Conservation (phyloP, 2,113 vertebrate species). For the Choloepus hoffmanni region DNA sequence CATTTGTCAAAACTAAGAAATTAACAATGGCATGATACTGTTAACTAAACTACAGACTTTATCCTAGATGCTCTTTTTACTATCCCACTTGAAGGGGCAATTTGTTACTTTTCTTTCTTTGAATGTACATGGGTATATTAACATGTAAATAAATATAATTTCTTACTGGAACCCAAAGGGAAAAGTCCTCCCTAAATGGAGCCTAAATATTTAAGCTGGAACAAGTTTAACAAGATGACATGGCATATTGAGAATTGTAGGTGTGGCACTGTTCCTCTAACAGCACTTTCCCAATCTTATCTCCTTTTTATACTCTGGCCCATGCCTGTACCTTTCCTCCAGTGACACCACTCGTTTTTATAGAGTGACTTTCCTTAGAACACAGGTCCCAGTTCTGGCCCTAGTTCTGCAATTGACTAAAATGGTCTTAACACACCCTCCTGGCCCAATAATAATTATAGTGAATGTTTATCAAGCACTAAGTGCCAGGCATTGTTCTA, state of each 20-base stretch:
- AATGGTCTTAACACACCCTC: not conserved
- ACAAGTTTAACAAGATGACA: not conserved
- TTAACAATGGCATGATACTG: not conserved
- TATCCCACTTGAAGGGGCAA: not conserved
- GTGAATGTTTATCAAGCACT: not conserved
- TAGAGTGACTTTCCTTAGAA: slow-evolving; percentile 25
- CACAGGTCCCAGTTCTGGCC: not conserved
- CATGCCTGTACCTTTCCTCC: not conserved
- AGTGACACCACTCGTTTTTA: not conserved
- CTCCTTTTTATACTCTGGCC: not conserved
- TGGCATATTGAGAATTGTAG: not conserved
- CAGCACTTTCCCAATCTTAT: not conserved
- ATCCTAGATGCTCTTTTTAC: not conserved
- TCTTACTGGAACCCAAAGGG: not conserved
- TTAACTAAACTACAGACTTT: not conserved
- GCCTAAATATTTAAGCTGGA: not conserved
- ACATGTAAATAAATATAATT: slow-evolving; percentile 45
- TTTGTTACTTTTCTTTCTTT: slow-evolving; percentile 46
- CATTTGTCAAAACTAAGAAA: not conserved
- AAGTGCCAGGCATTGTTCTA: not conserved
- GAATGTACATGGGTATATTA: not conserved
- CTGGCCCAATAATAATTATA: not conserved
- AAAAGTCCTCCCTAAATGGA: not conserved
- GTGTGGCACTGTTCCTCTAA: not conserved
- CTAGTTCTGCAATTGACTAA: not conserved